Base-by-base conservation (phyloP, 2,113 vertebrate species). In the Phodopus roborovskii region DNA sequence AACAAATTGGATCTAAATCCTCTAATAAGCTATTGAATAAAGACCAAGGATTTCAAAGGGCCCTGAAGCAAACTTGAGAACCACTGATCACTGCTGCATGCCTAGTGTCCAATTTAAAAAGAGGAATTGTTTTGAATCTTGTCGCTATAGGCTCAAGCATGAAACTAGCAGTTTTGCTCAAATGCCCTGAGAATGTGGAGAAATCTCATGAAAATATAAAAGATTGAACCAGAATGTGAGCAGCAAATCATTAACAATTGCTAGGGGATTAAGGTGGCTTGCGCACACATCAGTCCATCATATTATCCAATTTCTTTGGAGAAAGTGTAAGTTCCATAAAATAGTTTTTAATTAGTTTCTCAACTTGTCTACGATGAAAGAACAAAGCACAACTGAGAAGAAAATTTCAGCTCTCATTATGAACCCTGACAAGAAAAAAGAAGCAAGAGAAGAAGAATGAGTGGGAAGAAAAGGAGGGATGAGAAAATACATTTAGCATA, bases 181-280 rank as follows among this genome's bases (percentile, higher is more conserved):
- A 83, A 82, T 94, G 50, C 53, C 71, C 81, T 73, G 48, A 92
- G 53, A 95, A 84, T 95, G 92, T 96, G 58, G 93, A 94, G 79
- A 95, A 96, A 97, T 81, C 58, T 68, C 90, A 82, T 96, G 92
- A 93, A 93, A 95, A 97, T 94, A 94, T 92, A 93, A 93, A 94
- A 78, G 58, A 94, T 53, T 88, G 96, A 95, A 15, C 66, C 48
- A 88, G 71, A 96, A 16, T 77, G 28, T 81, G 93, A 13, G 20
- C 3, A 96, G 56, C 2, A 97, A 96, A 96, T 91, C 88, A 74
- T 94, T 98, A 92, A 91, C 93, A 88, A 94, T 92, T 90, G 39
- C 71, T 92, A 56, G 33, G 53, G 66, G 84, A 90, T 36, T 94
- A 68, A 10, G 94, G 70, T 91, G 81, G 53, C 20, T 92, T 45